Base-by-base conservation (phyloP, 2,113 vertebrate species). In the Eudyptes chrysolophus region DNA sequence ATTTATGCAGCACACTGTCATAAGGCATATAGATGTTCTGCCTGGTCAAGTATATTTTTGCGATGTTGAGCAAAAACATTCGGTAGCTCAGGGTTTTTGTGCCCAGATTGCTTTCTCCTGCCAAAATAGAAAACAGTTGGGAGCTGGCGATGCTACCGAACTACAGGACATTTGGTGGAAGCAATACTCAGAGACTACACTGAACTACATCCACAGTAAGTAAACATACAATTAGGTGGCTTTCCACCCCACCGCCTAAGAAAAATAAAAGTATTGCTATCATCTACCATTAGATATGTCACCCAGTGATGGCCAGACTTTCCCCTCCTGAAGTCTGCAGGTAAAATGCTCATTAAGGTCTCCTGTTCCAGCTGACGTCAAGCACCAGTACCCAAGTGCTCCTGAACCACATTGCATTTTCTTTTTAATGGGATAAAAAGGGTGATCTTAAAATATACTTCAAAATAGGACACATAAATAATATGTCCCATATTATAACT, bases 141-240 rank as follows among this genome's bases (percentile, higher is more conserved):
- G 68, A 92, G 88, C 83, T 94, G 80, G 69, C 83, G 68, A 0
- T 8, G 13, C 77, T 60, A 65, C 38, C 1, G 1, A 80, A 74
- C 38, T 68, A 30, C 71, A 75, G 51, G 49, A 55, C 69, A 90
- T 54, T 70, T 66, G 74, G 51, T 62, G 36, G 72, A 93, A 92
- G 69, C 55, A 94, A 54, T 40, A 52, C 19, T 80, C 42, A 2
- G 18, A 80, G 65, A 64, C 51, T 65, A 48, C 21, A 25, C 6
- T 64, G 64, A 64, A 32, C 46, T 51, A 21, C 10, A 75, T 32
- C 58, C 88, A 86, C 83, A 89, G 88, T 80, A 97, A 92, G 51
- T 77, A 91, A 96, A 62, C 84, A 94, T 52, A 95, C n/a, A 66
- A 42, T 92, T 64, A 89, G 62, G 58, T 30, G 32, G 58, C 66